Conservation (phyloP, 2,888 invertebrate genomes). For the Mycogona germanica region DNA sequence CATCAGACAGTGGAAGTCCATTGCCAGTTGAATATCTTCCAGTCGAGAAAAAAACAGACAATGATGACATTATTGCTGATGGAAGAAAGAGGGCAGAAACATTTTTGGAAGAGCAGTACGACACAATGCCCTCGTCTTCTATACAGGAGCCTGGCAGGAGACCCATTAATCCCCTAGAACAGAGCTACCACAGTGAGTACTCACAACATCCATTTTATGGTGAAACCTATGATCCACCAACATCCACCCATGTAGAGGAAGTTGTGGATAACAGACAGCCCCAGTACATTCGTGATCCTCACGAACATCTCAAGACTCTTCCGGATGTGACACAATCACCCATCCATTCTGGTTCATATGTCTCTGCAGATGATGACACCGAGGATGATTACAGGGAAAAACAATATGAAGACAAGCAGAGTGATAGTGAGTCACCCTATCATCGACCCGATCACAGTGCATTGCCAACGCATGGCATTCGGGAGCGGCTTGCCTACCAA, state of each 20-base stretch:
- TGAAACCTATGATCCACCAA: background rate
- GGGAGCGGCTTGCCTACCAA: slow-evolving; percentile 7
- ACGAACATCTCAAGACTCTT: slow-evolving; percentile 2
- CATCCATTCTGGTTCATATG: slow-evolving; percentile 15
- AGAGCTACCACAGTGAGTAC: slow-evolving; percentile 7
- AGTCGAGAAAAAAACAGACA: background rate
- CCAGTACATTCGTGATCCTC: background rate
- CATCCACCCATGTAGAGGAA: background rate
- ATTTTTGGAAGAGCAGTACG: slow-evolving; percentile 8
- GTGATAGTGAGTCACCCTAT: slow-evolving; percentile 14
- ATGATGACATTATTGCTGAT: background rate
- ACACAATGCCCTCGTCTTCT: background rate
- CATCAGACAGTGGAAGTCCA: too few relatives aligned
- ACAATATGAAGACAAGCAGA: slow-evolving; percentile 7
- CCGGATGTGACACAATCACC: slow-evolving; percentile 14
- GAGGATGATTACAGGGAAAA: slow-evolving; percentile 10
- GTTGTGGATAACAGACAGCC: background rate
- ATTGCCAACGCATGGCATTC: background rate
- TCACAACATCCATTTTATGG: background rate
- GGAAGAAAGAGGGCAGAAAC: slow-evolving; percentile 11
- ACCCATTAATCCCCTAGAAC: background rate
- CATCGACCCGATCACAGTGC: slow-evolving; percentile 6
- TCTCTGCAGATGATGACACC: slow-evolving; percentile 16
- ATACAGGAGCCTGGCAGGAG: background rate
- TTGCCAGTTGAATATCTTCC: too few relatives aligned